Percentiles rank a stretch among this genome's conserved stretches.
Evolutionary conservation across 2,888 invertebrate genomes (phyloP).

Genomic region (Cetonia aurata): DNA sequence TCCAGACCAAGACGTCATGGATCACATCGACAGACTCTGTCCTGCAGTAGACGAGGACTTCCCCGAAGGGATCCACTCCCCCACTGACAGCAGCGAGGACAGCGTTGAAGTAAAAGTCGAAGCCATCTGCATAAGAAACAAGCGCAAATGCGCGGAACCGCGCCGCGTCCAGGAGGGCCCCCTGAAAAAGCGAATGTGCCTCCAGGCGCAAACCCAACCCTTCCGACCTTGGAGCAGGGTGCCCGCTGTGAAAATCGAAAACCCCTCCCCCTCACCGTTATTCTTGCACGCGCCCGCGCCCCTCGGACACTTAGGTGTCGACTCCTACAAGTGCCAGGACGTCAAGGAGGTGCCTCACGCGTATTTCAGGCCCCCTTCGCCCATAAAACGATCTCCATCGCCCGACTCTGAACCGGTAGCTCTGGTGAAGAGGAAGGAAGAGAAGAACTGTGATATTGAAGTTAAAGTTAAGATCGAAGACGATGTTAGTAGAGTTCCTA

Average conservation of each 20-base stretch:
- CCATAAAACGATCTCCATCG: conserved; percentile 59
- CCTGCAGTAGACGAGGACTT: conserved; percentile 70
- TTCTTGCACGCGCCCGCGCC: conserved; percentile 47
- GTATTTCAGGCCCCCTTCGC: conserved; percentile 62
- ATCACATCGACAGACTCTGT: conserved; percentile 37
- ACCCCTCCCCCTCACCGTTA: conserved; percentile 37
- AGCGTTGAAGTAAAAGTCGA: conserved; percentile 75
- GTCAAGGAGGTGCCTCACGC: conserved; percentile 39
- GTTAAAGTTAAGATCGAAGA: conserved; percentile 43
- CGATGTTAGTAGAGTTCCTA: conserved; percentile 36
- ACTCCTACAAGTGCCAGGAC: conserved; percentile 31
- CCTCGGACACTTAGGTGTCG: background rate
- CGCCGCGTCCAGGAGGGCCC: conserved; percentile 74
- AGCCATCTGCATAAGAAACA: conserved; percentile 73
- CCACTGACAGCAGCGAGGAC: conserved; percentile 75
- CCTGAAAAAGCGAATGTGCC: conserved; percentile 79
- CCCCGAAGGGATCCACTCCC: conserved; percentile 70
- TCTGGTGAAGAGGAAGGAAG: conserved; percentile 45
- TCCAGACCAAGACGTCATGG: conserved; percentile 33
- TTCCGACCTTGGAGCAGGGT: conserved; percentile 77
- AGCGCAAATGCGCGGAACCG: conserved; percentile 78
- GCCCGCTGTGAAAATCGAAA: conserved; percentile 32
- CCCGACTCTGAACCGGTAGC: conserved; percentile 45
- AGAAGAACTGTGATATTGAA: conserved; percentile 42
- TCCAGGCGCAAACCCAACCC: conserved; percentile 62